Percentiles rank a stretch among this genome's conserved stretches.
Conservation (phyloP, 2,888 invertebrate genomes). For the Brachyptera risi region DNA sequence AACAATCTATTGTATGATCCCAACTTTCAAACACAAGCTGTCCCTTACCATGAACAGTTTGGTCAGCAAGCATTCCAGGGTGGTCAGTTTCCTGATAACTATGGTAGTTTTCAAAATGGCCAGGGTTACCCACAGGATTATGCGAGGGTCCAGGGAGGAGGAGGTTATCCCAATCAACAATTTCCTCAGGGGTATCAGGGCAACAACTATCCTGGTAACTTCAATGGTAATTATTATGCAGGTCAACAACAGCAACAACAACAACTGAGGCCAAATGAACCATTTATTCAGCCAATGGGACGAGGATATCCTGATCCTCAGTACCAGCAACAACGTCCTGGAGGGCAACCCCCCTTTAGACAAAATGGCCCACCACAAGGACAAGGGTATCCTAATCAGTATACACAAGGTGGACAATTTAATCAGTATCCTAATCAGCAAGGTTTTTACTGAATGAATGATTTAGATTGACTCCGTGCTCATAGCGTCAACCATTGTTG, state of each 20-base stretch:
- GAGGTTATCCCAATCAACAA: neutral
- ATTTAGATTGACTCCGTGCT: no score
- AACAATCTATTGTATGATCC: neutral
- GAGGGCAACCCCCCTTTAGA: neutral
- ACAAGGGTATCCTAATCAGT: neutral
- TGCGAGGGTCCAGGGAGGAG: neutral
- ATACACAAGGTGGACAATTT: neutral
- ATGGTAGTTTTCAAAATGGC: no score
- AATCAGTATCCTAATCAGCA: constrained; percentile 5
- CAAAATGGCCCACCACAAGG: neutral
- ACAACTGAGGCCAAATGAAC: neutral
- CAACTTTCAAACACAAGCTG: neutral
- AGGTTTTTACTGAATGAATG: neutral
- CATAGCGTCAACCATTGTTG: no score
- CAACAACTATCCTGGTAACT: neutral
- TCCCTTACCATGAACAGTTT: neutral
- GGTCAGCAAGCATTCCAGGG: neutral
- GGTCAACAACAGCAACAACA: neutral
- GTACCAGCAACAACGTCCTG: no score
- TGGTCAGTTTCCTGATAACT: no score
- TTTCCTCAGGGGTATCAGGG: neutral
- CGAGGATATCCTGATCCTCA: no score
- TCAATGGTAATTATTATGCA: neutral
- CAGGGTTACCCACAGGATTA: no score
- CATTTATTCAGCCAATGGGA: no score